Evolutionary conservation across 2,888 invertebrate genomes (phyloP), one percentile per base, ranked within the genome.

Genomic region (Sarcophaga carnaria): DNA sequence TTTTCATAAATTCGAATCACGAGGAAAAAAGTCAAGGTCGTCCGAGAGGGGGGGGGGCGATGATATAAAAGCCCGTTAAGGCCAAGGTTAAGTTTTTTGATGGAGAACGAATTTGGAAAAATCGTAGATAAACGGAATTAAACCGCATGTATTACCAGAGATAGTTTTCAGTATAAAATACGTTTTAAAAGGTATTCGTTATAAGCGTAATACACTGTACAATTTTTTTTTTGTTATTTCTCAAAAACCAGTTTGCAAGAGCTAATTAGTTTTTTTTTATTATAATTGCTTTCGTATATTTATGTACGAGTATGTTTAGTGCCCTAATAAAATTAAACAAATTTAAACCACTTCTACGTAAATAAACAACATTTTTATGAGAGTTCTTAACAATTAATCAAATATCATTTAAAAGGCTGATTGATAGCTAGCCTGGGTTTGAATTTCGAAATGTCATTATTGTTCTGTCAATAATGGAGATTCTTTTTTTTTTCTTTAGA

Each of bases 351-450:
- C 63, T 47, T 69, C 22, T 17, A 69, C 5, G 11, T 14, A 8
- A 22, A 22, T 2, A 25, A 4, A 54, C 12, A 54, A 70, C 54
- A 70, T 14, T 49, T 20, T 20, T 54, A 59, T 70, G 25, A 17
- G 11, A 25, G 3, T n/a, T 37, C n/a, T 71, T 8, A 1, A 59
- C 12, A 59, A 59, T 71, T 59, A 59, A 59, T 71, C 37, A 71
- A 71, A 71, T 12, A 60, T 59, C 22, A 12, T 5, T 70, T 62
- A 37, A 37, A 37, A 37, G 5, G 37, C 37, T 37, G 27, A 47
- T 62, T 78, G 84, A 84, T 84, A 75, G 84, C 76, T 78, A 54
- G 67, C 3, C 60, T 75, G 20, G 64, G 83, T 60, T 80, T 80
- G 79, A 75, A 69, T 70, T 37, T 77, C 37, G 37, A 60, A 77